These are phyloP conservation scores for Papilio polytes DNA, from an alignment of 1,140 invertebrate genomes.

Conservation along the genomic window DNA sequence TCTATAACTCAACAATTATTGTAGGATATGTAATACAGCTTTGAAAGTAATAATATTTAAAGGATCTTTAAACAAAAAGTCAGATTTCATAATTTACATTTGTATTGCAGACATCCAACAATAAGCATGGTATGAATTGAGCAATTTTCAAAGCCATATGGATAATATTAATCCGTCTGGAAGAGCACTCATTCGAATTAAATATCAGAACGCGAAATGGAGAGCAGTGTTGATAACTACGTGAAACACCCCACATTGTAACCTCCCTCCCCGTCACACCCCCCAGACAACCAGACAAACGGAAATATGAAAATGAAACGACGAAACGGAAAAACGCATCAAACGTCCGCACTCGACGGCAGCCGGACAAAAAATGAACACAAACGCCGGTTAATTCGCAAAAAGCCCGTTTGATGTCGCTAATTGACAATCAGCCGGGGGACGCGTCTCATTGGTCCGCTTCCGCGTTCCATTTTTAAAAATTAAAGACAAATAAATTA, in stretches of 20 bases:
- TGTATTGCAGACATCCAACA: background rate
- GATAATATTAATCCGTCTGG: conserved; percentile 54
- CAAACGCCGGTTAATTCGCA: conserved; percentile 82
- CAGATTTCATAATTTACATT: background rate
- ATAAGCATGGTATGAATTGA: conserved; percentile 27
- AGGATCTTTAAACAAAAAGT: too few species aligned
- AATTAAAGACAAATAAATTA: conserved; percentile 83
- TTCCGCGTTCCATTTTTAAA: conserved; percentile 79
- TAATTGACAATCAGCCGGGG: conserved; percentile 82
- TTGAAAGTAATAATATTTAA: too few species aligned
- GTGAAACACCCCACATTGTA: conserved; percentile 67
- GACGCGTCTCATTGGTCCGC: conserved; percentile 81
- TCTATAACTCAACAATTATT: background rate
- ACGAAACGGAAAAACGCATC: conserved; percentile 79
- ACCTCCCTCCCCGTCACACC: conserved; percentile 44
- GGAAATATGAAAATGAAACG: conserved; percentile 82
- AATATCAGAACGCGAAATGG: conserved; percentile 67
- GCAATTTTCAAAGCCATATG: conserved; percentile 30
- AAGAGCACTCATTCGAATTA: conserved; percentile 74
- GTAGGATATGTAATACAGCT: background rate
- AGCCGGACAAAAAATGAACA: conserved; percentile 79
- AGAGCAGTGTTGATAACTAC: conserved; percentile 57
- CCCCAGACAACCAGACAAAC: conserved; percentile 72
- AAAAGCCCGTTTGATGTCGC: conserved; percentile 83
- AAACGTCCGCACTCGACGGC: conserved; percentile 64